Conservation (phyloP, 2,113 vertebrate genomes). For the Myanophis thanlyinensis region DNA sequence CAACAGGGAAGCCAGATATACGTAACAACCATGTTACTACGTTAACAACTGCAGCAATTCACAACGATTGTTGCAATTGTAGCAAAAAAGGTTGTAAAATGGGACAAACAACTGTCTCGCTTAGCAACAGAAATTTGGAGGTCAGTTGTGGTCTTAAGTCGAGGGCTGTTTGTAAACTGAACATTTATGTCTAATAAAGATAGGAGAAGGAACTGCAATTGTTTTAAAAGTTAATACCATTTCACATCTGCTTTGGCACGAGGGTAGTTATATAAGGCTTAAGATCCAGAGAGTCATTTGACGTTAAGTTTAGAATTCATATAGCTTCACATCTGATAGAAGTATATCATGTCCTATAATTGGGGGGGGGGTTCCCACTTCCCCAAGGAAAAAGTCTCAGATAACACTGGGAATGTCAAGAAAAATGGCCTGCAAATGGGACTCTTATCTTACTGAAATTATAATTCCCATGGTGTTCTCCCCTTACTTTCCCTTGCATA, state of each 20-base stretch:
- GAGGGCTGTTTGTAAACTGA: neutral
- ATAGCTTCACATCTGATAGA: neutral
- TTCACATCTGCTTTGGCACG: neutral
- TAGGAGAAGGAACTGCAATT: neutral
- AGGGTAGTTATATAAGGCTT: neutral
- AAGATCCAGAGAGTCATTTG: neutral
- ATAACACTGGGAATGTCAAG: neutral
- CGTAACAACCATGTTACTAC: neutral
- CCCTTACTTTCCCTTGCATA: neutral
- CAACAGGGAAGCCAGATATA: neutral
- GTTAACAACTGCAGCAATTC: neutral
- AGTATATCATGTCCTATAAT: neutral
- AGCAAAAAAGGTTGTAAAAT: neutral
- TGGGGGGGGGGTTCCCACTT: too few relatives aligned
- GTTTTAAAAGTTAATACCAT: neutral
- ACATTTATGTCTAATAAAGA: neutral
- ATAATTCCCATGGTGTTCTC: neutral
- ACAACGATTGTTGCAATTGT: neutral
- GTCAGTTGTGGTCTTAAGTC: neutral
- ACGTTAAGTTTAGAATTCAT: neutral
- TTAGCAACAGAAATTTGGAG: neutral
- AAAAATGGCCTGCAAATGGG: neutral
- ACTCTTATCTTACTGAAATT: neutral
- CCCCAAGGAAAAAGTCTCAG: neutral
- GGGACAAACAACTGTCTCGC: neutral